A percentile compares a stretch with the other conserved stretches of the same genome.
Evolutionary conservation across 2,888 invertebrate species (phyloP).

Genomic region (Pelosia muscerda): DNA sequence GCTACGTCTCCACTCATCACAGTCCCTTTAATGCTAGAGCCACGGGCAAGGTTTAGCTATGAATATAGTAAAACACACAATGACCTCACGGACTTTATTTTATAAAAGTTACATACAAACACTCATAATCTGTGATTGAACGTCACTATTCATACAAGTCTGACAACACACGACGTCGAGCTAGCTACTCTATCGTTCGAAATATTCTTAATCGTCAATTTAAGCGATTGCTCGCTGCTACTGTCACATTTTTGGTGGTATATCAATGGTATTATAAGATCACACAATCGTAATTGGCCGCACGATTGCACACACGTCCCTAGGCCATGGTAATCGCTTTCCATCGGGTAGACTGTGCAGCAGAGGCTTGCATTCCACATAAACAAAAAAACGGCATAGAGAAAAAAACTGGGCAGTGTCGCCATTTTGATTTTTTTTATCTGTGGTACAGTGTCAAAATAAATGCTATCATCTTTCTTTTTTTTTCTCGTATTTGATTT

Average conservation of each 20-base stretch:
- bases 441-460: too few relatives aligned
- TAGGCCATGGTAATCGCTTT: too few relatives aligned
- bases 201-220: constrained; percentile 50
- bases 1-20: too few relatives aligned
- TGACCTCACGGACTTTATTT: constrained; percentile 72
- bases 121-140: constrained; percentile 77
- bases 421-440: too few relatives aligned
- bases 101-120: constrained; percentile 87
- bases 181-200: constrained; percentile 64
- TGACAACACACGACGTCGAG: constrained; percentile 63
- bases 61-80: constrained; percentile 51
- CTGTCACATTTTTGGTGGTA: constrained; percentile 25
- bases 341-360: too few relatives aligned
- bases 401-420: too few relatives aligned
- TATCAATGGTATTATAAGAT: constrained; percentile 54
- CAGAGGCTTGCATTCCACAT: too few relatives aligned
- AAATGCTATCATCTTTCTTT: too few relatives aligned
- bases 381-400: too few relatives aligned
- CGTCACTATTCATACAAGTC: constrained; percentile 58
- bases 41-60: not conserved
- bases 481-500: too few relatives aligned
- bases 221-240: constrained; percentile 36
- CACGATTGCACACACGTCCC: too few relatives aligned
- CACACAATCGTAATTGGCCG: too few relatives aligned
- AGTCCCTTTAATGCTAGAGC: not conserved